Evolutionary conservation across 2,113 vertebrate genomes (phyloP), one percentile per base, ranked within the genome.

Genomic region (Oxyruncus cristatus): DNA sequence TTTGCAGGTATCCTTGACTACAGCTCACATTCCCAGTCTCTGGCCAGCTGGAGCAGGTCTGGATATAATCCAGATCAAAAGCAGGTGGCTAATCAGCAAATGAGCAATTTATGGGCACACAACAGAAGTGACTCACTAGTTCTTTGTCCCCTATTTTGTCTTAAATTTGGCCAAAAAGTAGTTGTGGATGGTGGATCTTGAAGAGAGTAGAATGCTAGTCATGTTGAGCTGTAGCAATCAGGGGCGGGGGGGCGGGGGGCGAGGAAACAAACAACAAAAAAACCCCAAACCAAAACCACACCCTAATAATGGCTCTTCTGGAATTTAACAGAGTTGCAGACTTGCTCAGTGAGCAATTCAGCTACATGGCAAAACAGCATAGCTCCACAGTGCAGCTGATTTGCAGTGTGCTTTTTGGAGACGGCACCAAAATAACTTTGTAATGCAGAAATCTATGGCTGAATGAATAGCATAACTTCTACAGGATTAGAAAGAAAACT

Each of bases 1-100:
- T 94, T 94, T 93, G 87, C 95, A 96, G 93, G 95, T 97, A 96
- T 95, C 95, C 97, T 95, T 97, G 95, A 96, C 97, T 97, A 96
- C 96, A 96, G 88, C 83, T 89, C 80, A 92, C 41, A 95, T 80
- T 96, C 77, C 44, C 65, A 70, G 18, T 83, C 78, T 79, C 89
- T 8, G 19, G 89, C 95, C 94, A 94, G 94, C 92, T 95, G 93
- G 92, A 97, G 78, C 61, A 85, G 63, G 56, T 90, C 84, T 91
- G 52, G 86, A 96, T 70, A 86, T 10, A 90, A 96, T 92, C 56
- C 93, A 94, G 91, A 96, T 70, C 71, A 72, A 94, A 94, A 87
- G 90, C 84, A 93, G 81, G 86, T 93, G 75, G 84, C 88, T 93
- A 84, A 87, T 94, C 49, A 86, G 82, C 53, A 79, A 94, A 90